Evolutionary conservation across 2,113 vertebrate genomes (phyloP), one percentile per base, ranked within the genome.

Genomic region (Rhinoptilus africanus): DNA sequence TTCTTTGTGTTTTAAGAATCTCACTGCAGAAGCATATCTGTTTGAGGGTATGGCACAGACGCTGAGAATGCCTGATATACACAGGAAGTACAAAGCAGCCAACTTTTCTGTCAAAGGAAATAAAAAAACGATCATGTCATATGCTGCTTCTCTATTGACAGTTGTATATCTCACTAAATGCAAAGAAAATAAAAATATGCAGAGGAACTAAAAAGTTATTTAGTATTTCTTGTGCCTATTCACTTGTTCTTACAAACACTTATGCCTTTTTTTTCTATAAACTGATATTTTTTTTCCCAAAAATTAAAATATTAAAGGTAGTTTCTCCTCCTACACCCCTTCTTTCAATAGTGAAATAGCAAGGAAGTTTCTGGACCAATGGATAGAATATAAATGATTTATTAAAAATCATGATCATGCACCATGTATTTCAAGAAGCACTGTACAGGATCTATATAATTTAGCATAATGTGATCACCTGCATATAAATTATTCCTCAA

Each of bases 361-460:
- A 90, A 64, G 21, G 20, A 74, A 88, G 7, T 56, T 87, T 95
- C 72, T 89, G 68, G 47, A 67, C 69, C 12, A 95, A 85, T 67
- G 4, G 30, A 23, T 39, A 79, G 73, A 89, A 88, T 89, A 64
- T 24, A 92, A 93, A 92, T 56, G 6, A 34, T 86, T 83, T 62
- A 72, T 85, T 93, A 81, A 19, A 92, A 89, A 85, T 85, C 47
- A 71, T 73, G 95, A 96, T 75, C 39, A 93, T 26, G 57, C 30
- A 92, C 22, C 4, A 87, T 22, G 27, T 80, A 86, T 89, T 80
- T 96, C 76, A 95, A 92, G 69, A 79, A 41, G 34, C 12, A 43
- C 14, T 47, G 39, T 47, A 48, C 8, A 78, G 34, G 75, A 69
- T 85, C 80, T 73, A 81, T 92, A 78, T 83, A 75, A 85, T 88